Conservation (phyloP, 2,113 vertebrate genomes). For the Daphoenositta chrysoptera region DNA sequence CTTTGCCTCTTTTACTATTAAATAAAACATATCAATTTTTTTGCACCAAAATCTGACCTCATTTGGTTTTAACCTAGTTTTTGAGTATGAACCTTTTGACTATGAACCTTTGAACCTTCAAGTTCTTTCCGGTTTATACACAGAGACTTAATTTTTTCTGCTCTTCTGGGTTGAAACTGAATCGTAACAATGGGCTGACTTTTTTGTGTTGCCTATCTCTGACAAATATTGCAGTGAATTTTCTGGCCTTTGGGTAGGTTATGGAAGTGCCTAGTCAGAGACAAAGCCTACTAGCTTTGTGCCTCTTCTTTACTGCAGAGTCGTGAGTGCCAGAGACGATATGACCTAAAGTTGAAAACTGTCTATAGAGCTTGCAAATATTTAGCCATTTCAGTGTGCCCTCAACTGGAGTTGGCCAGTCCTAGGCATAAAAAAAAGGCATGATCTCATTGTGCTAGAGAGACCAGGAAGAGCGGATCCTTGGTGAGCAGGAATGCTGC, state of each 20-base stretch:
- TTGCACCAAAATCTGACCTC: background rate
- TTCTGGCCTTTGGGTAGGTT: background rate
- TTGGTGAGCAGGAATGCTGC: background rate
- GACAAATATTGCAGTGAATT: background rate
- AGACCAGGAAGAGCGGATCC: background rate
- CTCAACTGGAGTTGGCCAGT: background rate
- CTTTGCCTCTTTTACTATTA: background rate
- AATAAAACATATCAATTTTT: background rate
- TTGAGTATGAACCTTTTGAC: too few species aligned
- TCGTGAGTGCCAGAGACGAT: background rate
- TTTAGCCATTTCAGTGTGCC: background rate
- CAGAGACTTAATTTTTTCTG: background rate
- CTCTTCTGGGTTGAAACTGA: background rate
- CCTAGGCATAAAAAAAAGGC: background rate
- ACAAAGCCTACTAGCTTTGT: background rate
- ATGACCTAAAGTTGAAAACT: background rate
- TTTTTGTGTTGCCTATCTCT: background rate
- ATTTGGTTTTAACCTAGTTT: background rate
- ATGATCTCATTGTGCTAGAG: accelerated
- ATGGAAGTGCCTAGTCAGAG: background rate
- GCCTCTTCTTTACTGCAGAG: background rate
- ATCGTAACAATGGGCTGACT: background rate
- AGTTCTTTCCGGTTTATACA: background rate
- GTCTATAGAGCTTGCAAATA: background rate
- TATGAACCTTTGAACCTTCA: background rate